These are phyloP conservation scores for Andrena flavipes DNA, from an alignment of 2,888 invertebrate species.

Conservation along the genomic window DNA sequence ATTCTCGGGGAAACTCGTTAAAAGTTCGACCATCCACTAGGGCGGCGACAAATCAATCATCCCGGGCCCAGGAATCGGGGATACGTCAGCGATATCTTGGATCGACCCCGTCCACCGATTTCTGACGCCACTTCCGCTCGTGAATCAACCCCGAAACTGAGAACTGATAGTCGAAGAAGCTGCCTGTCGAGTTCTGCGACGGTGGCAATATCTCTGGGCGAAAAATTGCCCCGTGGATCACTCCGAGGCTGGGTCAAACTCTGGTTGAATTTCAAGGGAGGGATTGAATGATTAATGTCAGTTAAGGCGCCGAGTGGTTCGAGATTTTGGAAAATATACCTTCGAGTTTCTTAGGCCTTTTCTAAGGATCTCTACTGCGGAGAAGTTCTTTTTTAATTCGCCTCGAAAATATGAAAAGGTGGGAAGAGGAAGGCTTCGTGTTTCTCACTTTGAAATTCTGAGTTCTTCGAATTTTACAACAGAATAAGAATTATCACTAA, in stretches of 20 bases:
- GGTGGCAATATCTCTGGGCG: neutral
- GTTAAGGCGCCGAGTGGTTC: no score
- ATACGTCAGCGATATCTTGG: conserved; percentile 46
- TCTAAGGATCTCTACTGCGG: no score
- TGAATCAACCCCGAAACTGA: conserved; percentile 16
- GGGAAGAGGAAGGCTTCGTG: no score
- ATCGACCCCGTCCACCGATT: conserved; percentile 24
- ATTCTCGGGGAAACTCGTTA: conserved; percentile 56
- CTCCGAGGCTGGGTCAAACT: neutral
- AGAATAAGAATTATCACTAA: no score
- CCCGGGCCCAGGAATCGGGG: conserved; percentile 4
- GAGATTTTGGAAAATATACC: no score
- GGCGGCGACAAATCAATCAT: conserved; percentile 49
- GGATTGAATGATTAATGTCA: no score
- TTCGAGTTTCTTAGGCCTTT: no score
- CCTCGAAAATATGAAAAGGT: no score
- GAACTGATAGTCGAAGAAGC: conserved; percentile 20
- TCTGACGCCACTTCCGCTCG: conserved; percentile 13
- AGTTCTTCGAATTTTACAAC: no score
- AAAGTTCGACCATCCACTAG: conserved; percentile 38
- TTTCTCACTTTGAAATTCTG: no score
- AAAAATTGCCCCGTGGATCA: conserved; percentile 4
- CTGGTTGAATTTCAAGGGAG: neutral
- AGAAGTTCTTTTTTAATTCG: no score
- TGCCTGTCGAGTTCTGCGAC: neutral